Base-by-base conservation (phyloP, 1,140 invertebrate genomes). In the Sminthurinus signatus region DNA sequence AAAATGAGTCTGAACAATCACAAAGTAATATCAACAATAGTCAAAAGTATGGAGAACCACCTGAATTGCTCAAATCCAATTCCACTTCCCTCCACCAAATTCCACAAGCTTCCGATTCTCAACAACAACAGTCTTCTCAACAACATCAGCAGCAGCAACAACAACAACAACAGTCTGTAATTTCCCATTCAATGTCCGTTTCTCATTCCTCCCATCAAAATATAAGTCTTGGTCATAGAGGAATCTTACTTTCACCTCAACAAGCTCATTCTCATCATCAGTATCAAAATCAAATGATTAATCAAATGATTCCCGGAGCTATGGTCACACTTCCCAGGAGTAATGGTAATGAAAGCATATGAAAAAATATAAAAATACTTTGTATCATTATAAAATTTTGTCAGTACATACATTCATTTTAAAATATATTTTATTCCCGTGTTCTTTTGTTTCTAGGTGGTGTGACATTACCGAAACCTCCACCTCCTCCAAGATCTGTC, bases 41-140 rank as follows among this genome's bases (percentile, higher is more conserved):
- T 29, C 59, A 54, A 29, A 71, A 64, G 32, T 68, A 66, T 58
- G 64, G 65, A 1, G 70, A 71, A 25, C 67, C 67, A 15, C 67
- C 70, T 27, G 70, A 72, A 59, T 42, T 72, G 36, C 67, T 72
- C 29, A 69, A 72, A 50, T 69, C 67, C 21, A 67, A 69, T 23
- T 65, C 70, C 12, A 67, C 64, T 2, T 63, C 66, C 14, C 55
- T 69, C 21, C 70, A 71, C 27, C 51, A 62, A 27, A 55, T 43
- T 17, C 27, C 50, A 25, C 32, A 42, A 12, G 36, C 55, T 19
- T 51, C 62, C 0, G 57, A 61, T 42, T 57, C 52, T 31, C 67
- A 56, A 50, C n/a, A n/a, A n/a, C n/a, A n/a, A n/a, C n/a, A n/a
- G n/a, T n/a, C n/a, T n/a, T n/a, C n/a, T n/a, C n/a, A n/a, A n/a